Percentiles rank a stretch among this genome's conserved stretches.
Conservation (phyloP, 1,140 invertebrate genomes). For the Aphaenogaster ashmeadi region DNA sequence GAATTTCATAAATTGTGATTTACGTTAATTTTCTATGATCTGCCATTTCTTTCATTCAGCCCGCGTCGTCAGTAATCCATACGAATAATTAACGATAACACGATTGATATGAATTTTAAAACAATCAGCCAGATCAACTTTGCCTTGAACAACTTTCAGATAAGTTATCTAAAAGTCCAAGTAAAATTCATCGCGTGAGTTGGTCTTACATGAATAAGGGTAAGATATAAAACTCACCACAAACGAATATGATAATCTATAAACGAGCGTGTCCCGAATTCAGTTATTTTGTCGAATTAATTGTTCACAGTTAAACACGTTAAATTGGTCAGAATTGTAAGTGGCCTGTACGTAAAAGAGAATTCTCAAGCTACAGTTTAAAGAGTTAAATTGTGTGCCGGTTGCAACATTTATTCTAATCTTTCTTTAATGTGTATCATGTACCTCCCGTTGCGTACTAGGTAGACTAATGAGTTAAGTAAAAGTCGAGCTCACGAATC, state of each 20-base stretch:
- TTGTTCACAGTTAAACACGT: background rate
- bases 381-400: background rate
- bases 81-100: background rate
- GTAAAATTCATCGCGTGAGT: constrained; percentile 38
- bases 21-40: background rate
- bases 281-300: background rate
- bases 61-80: background rate
- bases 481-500: constrained; percentile 40
- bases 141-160: background rate
- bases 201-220: constrained; percentile 18
- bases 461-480: constrained; percentile 11
- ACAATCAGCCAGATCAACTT: background rate
- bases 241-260: constrained; percentile 35
- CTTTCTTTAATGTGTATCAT: background rate
- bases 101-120: constrained; percentile 8
- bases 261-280: background rate
- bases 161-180: constrained; percentile 28
- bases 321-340: background rate
- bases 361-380: background rate
- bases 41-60: background rate
- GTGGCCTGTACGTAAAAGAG: background rate
- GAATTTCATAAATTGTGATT: background rate
- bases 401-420: background rate
- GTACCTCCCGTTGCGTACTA: background rate
- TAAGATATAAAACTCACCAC: background rate